Conservation (phyloP, 2,888 invertebrate species). For the Drosophila lacicola region DNA sequence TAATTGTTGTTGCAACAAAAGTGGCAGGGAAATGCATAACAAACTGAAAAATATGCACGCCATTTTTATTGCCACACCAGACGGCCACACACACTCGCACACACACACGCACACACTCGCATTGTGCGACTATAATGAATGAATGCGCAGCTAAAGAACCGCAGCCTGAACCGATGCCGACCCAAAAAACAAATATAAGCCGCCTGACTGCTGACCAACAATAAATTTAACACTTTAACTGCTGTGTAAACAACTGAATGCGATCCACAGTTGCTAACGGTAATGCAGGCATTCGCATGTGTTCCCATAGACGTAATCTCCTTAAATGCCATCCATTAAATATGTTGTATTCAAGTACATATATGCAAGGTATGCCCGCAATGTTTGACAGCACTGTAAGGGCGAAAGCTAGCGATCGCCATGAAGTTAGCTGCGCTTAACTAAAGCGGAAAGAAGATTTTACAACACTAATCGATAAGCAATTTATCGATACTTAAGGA, state of each 20-base stretch:
- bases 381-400: conserved; percentile 6
- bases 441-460: neutral
- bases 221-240: conserved; percentile 81
- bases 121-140: conserved; percentile 67
- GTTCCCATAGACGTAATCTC: conserved; percentile 43
- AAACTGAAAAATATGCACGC: conserved; percentile 78
- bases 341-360: neutral
- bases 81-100: conserved; percentile 28
- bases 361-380: neutral
- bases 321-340: conserved; percentile 25
- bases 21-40: conserved; percentile 78
- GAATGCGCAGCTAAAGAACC: conserved; percentile 78
- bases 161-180: conserved; percentile 63
- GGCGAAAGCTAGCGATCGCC: neutral
- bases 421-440: neutral
- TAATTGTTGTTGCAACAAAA: conserved; percentile 78
- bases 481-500: neutral
- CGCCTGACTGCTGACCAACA: conserved; percentile 67
- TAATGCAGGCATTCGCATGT: conserved; percentile 23
- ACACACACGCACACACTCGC: conserved; percentile 12
- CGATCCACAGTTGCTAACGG: conserved; percentile 44
- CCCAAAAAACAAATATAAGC: conserved; percentile 72
- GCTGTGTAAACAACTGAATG: conserved; percentile 62
- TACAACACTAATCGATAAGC: neutral
- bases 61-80: conserved; percentile 77